phyloP scores from a whole-genome alignment of 2,113 vertebrate genomes.

The Poicephalus meyeri region DNA sequence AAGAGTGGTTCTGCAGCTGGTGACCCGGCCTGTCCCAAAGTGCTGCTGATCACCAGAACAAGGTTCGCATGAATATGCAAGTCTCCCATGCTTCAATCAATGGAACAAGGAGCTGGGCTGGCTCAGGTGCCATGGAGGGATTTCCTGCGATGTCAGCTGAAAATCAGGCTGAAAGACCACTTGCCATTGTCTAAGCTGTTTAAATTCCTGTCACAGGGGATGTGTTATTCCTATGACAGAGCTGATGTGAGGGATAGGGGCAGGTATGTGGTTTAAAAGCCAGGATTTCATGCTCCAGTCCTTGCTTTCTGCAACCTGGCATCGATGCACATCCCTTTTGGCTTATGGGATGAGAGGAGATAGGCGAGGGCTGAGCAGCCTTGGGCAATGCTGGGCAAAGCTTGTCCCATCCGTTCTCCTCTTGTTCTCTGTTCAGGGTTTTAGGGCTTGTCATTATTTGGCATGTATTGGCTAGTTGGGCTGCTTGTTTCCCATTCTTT shows the following conservation, averaged over 20 bases:
- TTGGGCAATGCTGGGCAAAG: not conserved
- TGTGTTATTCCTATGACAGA: not conserved
- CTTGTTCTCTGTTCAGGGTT: not conserved
- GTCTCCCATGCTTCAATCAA: not conserved
- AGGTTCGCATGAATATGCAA: not conserved
- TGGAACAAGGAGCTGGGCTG: not conserved
- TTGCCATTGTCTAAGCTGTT: not conserved
- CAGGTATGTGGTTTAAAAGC: not conserved
- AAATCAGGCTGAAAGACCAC: not conserved
- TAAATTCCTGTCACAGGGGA: not conserved
- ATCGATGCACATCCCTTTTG: not conserved
- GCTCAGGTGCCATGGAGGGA: not conserved
- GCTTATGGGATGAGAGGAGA: not conserved
- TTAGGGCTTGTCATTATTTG: not conserved
- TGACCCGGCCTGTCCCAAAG: not conserved
- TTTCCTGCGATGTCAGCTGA: not conserved
- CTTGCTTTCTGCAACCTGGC: not conserved
- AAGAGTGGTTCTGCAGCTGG: not conserved
- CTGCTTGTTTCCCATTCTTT: conserved; percentile 30
- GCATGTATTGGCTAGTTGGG: not conserved
- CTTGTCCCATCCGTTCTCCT: not conserved
- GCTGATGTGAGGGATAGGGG: not conserved
- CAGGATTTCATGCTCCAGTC: not conserved
- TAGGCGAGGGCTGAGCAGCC: not conserved
- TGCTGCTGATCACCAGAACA: not conserved